Evolutionary conservation across 2,797 vertebrate genomes (phyloP).

Genomic region (Peromyscus melanophrys): DNA sequence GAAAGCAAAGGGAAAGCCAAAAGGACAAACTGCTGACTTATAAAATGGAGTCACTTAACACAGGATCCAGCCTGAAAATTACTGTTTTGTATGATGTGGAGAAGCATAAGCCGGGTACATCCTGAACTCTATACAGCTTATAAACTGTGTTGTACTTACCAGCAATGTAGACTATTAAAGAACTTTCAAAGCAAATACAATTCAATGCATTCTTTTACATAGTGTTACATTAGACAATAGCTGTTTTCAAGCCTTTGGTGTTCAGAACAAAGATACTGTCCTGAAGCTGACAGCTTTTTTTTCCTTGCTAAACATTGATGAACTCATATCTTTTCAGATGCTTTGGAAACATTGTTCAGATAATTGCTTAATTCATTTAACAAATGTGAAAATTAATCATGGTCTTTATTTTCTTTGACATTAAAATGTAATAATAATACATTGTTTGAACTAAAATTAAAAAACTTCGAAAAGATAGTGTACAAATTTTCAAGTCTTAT

Average conservation of each 20-base stretch:
- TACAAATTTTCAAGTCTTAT: not conserved
- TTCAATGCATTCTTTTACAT: not conserved
- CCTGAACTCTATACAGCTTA: not conserved
- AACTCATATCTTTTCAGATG: not conserved
- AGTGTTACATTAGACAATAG: not conserved
- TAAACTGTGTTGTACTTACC: not conserved
- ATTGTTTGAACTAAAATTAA: not conserved
- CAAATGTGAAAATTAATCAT: not conserved
- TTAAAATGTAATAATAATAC: not conserved
- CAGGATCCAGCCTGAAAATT: not conserved
- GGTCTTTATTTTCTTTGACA: not conserved
- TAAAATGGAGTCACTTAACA: not conserved
- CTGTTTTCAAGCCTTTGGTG: not conserved
- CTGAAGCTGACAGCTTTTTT: not conserved
- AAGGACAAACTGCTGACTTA: not conserved
- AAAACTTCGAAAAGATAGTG: not conserved
- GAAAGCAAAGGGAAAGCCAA: not conserved
- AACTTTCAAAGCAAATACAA: not conserved
- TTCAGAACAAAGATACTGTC: not conserved
- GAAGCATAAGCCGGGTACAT: not conserved
- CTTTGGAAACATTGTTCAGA: not conserved
- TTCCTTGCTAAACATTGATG: not conserved
- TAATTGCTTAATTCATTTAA: not conserved
- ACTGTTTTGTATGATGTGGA: not conserved
- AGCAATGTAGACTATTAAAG: not conserved